phyloP scores from a whole-genome alignment of 2,888 invertebrate genomes.

The Acleris cristana region DNA sequence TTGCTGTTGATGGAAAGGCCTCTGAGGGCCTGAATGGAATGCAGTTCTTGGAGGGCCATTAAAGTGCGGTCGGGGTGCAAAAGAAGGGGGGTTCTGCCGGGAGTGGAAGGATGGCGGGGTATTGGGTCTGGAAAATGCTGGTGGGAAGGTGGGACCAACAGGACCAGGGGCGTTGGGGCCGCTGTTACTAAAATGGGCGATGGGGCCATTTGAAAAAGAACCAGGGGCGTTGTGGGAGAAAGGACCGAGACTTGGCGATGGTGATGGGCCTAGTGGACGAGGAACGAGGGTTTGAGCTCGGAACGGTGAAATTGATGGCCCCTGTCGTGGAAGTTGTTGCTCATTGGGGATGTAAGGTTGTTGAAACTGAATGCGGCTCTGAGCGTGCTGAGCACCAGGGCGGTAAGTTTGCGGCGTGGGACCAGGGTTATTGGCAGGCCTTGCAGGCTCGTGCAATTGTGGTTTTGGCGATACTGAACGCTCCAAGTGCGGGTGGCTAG shows the following conservation, averaged over 20 bases:
- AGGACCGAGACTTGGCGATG: slow-evolving; percentile 49
- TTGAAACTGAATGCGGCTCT: slow-evolving; percentile 77
- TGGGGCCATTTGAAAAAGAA: slow-evolving; percentile 60
- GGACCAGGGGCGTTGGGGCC: slow-evolving; percentile 69
- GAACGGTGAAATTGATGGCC: slow-evolving; percentile 69
- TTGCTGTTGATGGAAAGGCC: slow-evolving; percentile 77
- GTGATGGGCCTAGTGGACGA: slow-evolving; percentile 65
- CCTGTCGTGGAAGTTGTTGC: slow-evolving; percentile 75
- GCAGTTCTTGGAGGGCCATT: slow-evolving; percentile 70
- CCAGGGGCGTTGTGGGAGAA: slow-evolving; percentile 46
- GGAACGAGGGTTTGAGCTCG: slow-evolving; percentile 61
- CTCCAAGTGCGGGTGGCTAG: slow-evolving; percentile 58
- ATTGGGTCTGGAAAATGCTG: slow-evolving; percentile 64
- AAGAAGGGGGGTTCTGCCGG: slow-evolving; percentile 62
- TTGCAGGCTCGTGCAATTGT: slow-evolving; percentile 55
- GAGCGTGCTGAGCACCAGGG: slow-evolving; percentile 64
- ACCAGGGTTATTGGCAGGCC: slow-evolving; percentile 52
- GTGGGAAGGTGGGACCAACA: slow-evolving; percentile 60
- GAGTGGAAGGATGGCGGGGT: slow-evolving; percentile 61
- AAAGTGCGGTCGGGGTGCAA: slow-evolving; percentile 66
- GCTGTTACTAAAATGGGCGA: slow-evolving; percentile 55
- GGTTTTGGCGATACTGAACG: slow-evolving; percentile 62
- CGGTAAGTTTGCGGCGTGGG: slow-evolving; percentile 58
- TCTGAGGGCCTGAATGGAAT: slow-evolving; percentile 81
- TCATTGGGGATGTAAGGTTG: slow-evolving; percentile 70